Evolutionary conservation across 2,888 invertebrate genomes (phyloP), one percentile per base, ranked within the genome.

Genomic region (Sinotaia quadrata): DNA sequence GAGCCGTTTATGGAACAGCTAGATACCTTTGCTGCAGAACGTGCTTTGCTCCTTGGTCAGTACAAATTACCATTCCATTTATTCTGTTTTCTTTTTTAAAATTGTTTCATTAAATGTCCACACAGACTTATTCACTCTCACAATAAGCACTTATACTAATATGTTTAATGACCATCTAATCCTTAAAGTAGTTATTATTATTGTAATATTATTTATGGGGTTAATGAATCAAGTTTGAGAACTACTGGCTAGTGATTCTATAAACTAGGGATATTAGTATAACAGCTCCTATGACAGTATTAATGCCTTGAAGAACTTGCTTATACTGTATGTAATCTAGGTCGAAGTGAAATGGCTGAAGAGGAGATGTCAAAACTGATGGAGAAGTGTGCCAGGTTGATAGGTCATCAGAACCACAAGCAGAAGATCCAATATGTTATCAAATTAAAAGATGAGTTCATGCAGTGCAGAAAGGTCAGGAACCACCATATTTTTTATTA

Each of bases 381-480:
- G 18, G 83, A 89, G 57, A 91, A 91, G 76, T 92, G 92, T 81
- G 91, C 91, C 2, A 90, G 91, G 71, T 84, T 91, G 61, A 85
- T 92, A n/a, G 92, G 92, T 0, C 92, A 92, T 78, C 91, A 92
- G 75, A 93, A 92, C 83, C 91, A 91, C 74, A 91, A 90, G 76
- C 92, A 92, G 83, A 92, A 91, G 83, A 91, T 92, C 59, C 91
- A 91, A 69, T 91, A 92, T 78, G 78, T 89, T 21, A 77, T 83
- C 37, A 87, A 88, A 72, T 76, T 89, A 49, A 88, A 87, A 72
- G 84, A 87, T 36, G 88, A 88, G 72, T 86, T 84, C 69, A 74
- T 78, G 33, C 44, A 70, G 31, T 72, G 87, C 31, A 85, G 84
- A 75, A 72, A 81, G 78, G 87, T 87, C 24, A 58, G 77, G 36